Evolutionary conservation across 2,888 invertebrate species (phyloP).

Genomic region (Drosophila niveifrons): DNA sequence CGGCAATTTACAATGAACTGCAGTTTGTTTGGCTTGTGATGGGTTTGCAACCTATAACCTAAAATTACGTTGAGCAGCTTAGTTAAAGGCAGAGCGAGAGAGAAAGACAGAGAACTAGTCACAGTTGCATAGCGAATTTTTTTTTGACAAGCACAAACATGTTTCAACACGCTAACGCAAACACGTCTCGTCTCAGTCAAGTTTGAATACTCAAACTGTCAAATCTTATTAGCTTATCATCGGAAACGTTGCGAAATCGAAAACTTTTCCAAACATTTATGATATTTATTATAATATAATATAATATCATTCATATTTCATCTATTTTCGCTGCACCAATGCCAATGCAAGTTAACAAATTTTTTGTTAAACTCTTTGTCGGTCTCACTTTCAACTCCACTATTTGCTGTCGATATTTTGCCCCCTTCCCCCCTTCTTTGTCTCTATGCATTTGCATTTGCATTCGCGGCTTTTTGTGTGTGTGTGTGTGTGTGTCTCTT

Average conservation of each 20-base stretch:
- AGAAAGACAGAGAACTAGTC: background rate
- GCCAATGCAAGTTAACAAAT: constrained; percentile 9
- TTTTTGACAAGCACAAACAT: background rate
- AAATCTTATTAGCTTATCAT: background rate
- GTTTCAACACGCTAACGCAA: background rate
- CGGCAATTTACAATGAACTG: background rate
- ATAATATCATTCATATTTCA: background rate
- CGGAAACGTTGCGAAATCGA: background rate
- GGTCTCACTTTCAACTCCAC: constrained; percentile 8
- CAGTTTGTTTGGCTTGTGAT: background rate
- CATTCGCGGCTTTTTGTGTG: constrained; percentile 26
- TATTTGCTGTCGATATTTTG: background rate
- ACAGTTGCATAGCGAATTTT: background rate
- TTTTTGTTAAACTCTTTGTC: constrained; percentile 24
- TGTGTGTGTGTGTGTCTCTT: constrained; percentile 15
- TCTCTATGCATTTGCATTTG: constrained; percentile 41
- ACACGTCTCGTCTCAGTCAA: background rate
- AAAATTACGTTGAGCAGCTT: too few species aligned
- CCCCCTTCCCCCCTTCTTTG: constrained; percentile 3
- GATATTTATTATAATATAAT: too few species aligned
- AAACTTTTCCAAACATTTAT: background rate
- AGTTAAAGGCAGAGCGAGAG: too few species aligned
- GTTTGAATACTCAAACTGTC: background rate
- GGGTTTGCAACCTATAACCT: too few species aligned
- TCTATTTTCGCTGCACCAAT: background rate